Percentiles rank a stretch among this genome's conserved stretches.
Evolutionary conservation across 2,797 vertebrate species (phyloP).

Genomic region (Pangasius krempfi): DNA sequence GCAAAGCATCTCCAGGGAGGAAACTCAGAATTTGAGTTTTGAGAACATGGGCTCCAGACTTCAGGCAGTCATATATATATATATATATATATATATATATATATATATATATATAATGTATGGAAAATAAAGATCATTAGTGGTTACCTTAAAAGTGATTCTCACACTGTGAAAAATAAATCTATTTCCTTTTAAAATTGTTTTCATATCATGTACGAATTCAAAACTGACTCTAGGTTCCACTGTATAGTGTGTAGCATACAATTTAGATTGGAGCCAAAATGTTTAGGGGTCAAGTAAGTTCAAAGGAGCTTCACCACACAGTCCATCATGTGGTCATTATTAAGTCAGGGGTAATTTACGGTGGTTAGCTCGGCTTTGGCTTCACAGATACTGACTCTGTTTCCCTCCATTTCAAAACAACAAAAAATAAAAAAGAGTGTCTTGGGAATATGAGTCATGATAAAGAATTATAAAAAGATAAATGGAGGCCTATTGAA

Average conservation of each 20-base stretch:
- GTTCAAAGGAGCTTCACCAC: slow-evolving; percentile 54
- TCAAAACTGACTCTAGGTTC: not conserved
- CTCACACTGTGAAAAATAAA: not conserved
- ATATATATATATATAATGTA: no score
- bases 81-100: no score
- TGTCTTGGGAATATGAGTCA: not conserved
- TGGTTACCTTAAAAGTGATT: not conserved
- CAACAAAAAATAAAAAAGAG: not conserved
- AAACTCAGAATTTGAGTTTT: no score
- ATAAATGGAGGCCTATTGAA: not conserved
- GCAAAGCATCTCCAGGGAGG: no score
- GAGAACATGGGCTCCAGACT: no score
- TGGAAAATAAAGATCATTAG: not conserved
- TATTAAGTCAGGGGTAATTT: slow-evolving; percentile 64
- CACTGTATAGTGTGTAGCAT: not conserved
- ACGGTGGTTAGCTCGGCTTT: slow-evolving; percentile 47
- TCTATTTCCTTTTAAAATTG: not conserved
- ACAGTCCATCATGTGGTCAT: slow-evolving; percentile 54
- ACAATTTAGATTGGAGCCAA: not conserved
- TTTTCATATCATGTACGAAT: not conserved
- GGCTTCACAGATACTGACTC: slow-evolving; percentile 56
- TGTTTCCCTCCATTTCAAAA: slow-evolving; percentile 42
- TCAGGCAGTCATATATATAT: no score
- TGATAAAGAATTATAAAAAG: not conserved
- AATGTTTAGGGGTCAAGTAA: slow-evolving; percentile 47